phyloP scores from a whole-genome alignment of 37 sponge, comb jelly and placozoan species.

The Eunapius fragilis region DNA sequence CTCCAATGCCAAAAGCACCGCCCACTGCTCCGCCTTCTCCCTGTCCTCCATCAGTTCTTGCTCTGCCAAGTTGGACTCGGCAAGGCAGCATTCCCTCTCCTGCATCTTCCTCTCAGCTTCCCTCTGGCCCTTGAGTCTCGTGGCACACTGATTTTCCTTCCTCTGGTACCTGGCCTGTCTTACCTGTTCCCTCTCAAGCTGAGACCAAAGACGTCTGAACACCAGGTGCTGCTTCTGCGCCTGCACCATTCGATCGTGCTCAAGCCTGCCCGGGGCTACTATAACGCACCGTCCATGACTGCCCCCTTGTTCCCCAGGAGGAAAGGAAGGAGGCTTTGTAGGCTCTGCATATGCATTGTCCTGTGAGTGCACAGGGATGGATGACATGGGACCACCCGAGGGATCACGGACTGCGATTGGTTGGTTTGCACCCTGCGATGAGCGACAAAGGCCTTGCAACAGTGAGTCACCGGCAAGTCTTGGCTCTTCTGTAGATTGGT shows the following conservation, averaged over 20 bases:
- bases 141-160: background rate
- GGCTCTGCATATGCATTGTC: background rate
- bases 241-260: constrained; percentile 24
- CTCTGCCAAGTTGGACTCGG: background rate
- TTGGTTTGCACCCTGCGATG: background rate
- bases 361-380: background rate
- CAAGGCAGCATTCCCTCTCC: constrained; percentile 33
- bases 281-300: background rate
- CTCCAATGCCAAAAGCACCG: constrained; percentile 53
- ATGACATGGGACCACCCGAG: background rate
- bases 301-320: background rate
- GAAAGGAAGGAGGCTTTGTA: background rate
- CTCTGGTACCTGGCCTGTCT: constrained; percentile 21
- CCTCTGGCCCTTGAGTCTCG: constrained; percentile 26
- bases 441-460: too few relatives aligned
- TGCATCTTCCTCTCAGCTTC: constrained; percentile 22
- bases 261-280: constrained; percentile 26
- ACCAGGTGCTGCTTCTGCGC: constrained; percentile 36
- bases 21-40: constrained; percentile 35
- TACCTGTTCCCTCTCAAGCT: constrained; percentile 58
- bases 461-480: background rate
- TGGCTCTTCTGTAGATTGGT: background rate
- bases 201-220: constrained; percentile 52
- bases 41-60: constrained; percentile 11
- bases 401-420: background rate